A percentile compares a stretch with the other conserved stretches of the same genome.
phyloP scores from a whole-genome alignment of 2,113 vertebrate species.

The Sciurus niger region DNA sequence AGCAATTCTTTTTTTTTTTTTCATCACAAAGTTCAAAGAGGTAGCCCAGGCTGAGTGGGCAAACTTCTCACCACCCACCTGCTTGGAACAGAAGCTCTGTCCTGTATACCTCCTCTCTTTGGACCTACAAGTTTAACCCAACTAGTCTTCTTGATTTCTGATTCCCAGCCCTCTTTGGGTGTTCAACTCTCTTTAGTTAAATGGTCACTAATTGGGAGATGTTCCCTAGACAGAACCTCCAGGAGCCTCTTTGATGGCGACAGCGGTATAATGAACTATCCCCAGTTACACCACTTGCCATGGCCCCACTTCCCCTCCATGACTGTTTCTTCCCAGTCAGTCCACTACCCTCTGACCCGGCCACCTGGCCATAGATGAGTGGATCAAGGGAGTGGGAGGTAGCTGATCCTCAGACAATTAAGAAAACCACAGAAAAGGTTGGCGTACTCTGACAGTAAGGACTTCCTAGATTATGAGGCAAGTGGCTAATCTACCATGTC shows the following conservation, averaged over 20 bases:
- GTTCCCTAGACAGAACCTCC: not conserved
- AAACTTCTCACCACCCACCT: not conserved
- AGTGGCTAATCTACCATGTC: not conserved
- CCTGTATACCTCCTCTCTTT: not conserved
- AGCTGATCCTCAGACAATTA: too few species aligned
- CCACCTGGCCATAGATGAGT: not conserved
- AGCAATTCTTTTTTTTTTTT: too few species aligned
- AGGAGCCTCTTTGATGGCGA: not conserved
- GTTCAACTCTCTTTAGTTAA: not conserved
- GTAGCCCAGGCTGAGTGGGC: rapidly evolving
- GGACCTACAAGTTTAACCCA: not conserved
- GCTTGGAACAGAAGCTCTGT: not conserved
- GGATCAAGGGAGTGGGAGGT: rapidly evolving
- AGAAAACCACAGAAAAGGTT: not conserved
- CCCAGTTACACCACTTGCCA: rapidly evolving
- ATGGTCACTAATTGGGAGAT: not conserved
- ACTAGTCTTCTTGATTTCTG: not conserved
- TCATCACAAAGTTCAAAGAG: too few species aligned
- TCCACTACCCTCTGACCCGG: not conserved
- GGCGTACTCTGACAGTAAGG: not conserved
- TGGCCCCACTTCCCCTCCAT: too few species aligned
- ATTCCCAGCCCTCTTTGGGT: not conserved
- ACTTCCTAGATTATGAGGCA: not conserved
- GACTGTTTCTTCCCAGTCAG: not conserved
- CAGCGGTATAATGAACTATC: not conserved